Evolutionary conservation across 2,113 vertebrate species (phyloP).

Genomic region (Pluvianellus socialis): DNA sequence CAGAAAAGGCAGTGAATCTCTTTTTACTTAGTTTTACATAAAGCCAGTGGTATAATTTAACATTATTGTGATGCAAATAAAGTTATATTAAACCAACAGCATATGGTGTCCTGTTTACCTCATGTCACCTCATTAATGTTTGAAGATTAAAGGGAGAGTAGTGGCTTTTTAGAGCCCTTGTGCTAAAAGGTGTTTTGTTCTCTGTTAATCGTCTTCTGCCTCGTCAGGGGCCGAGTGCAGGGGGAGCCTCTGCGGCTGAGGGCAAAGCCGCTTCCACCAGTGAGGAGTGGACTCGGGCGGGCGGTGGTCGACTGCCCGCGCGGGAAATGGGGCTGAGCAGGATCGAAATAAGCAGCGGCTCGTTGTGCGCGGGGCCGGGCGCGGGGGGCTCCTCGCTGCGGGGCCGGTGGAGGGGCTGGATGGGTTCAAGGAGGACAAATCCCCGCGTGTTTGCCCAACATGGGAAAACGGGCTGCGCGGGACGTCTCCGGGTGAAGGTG

Average conservation of each 20-base stretch:
- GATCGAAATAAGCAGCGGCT: not conserved
- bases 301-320: not conserved
- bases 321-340: not conserved
- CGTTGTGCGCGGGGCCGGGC: fast-evolving
- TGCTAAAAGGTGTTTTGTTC: not conserved
- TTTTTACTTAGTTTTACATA: not conserved
- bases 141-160: not conserved
- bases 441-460: not conserved
- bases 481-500: not conserved
- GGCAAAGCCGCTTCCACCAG: too few species aligned
- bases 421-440: not conserved
- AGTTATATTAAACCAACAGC: not conserved
- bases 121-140: not conserved
- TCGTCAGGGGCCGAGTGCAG: not conserved
- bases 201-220: not conserved
- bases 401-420: too few species aligned
- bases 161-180: not conserved
- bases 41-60: not conserved
- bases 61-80: not conserved
- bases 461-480: not conserved
- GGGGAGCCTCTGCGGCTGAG: not conserved
- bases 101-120: not conserved
- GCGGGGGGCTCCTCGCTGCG: too few species aligned
- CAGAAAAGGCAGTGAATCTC: not conserved
- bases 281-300: not conserved